phyloP scores from a whole-genome alignment of 2,797 vertebrate species.

The Bradypodion ventrale region DNA sequence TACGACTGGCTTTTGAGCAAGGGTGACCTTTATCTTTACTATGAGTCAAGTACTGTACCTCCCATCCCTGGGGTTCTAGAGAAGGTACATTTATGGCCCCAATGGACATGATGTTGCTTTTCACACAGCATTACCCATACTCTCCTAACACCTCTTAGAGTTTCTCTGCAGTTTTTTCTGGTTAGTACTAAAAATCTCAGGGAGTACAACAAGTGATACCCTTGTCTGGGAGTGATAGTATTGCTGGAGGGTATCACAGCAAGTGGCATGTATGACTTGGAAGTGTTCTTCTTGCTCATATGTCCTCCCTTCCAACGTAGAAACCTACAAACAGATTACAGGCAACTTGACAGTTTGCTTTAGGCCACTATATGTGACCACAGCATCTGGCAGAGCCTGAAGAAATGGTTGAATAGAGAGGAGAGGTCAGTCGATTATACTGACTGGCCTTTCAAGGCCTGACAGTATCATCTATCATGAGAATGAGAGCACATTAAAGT shows the following conservation, averaged over 20 bases:
- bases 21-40: too few species aligned
- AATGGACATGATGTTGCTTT: background rate
- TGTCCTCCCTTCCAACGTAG: background rate
- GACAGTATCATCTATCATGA: background rate
- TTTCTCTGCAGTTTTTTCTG: background rate
- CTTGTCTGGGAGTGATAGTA: background rate
- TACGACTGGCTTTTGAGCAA: too few species aligned
- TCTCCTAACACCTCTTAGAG: too few species aligned
- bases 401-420: background rate
- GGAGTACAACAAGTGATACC: background rate
- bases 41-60: background rate
- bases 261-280: background rate
- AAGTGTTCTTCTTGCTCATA: background rate
- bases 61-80: background rate
- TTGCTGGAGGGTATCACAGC: background rate
- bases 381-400: constrained; percentile 19
- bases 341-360: constrained; percentile 34
- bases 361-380: constrained; percentile 23
- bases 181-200: background rate
- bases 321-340: constrained; percentile 27
- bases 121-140: background rate
- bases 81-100: background rate
- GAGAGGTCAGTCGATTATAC: background rate
- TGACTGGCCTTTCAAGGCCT: background rate
- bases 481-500: background rate